A percentile compares a stretch with the other conserved stretches of the same genome.
phyloP scores from a whole-genome alignment of 1,140 invertebrate genomes.

The Proales similis region DNA sequence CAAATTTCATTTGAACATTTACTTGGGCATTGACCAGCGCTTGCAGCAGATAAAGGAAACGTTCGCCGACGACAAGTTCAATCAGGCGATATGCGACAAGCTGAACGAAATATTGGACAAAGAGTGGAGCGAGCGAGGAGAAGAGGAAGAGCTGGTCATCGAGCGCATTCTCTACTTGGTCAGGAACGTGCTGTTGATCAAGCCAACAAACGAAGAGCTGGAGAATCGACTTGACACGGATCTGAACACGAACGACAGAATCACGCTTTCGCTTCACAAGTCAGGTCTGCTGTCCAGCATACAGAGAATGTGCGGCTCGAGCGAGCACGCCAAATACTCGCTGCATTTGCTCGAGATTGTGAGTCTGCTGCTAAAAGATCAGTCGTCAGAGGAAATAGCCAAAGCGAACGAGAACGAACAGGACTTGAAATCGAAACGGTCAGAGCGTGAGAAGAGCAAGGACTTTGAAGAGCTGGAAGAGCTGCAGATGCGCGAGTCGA shows the following conservation, averaged over 20 bases:
- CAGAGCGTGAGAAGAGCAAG: constrained; percentile 7
- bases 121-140: constrained; percentile 34
- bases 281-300: constrained; percentile 5
- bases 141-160: constrained; percentile 37
- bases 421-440: constrained; percentile 28
- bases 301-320: constrained; percentile 5
- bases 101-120: constrained; percentile 11
- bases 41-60: constrained; percentile 16
- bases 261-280: constrained; percentile 27
- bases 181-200: constrained; percentile 23
- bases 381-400: constrained; percentile 30
- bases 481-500: constrained; percentile 1
- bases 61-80: constrained; percentile 28
- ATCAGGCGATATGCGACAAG: constrained; percentile 11
- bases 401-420: constrained; percentile 26
- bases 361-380: constrained; percentile 19
- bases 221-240: constrained; percentile 25
- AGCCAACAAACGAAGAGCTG: constrained; percentile 9
- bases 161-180: constrained; percentile 32
- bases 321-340: constrained; percentile 13
- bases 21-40: constrained; percentile 20
- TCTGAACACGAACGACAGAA: constrained; percentile 13
- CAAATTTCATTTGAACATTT: constrained; percentile 35
- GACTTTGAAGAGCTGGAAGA: constrained; percentile 16
- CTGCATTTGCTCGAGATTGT: constrained; percentile 27